phyloP scores from a whole-genome alignment of 2,797 vertebrate species.

The Phoebastria nigripes region DNA sequence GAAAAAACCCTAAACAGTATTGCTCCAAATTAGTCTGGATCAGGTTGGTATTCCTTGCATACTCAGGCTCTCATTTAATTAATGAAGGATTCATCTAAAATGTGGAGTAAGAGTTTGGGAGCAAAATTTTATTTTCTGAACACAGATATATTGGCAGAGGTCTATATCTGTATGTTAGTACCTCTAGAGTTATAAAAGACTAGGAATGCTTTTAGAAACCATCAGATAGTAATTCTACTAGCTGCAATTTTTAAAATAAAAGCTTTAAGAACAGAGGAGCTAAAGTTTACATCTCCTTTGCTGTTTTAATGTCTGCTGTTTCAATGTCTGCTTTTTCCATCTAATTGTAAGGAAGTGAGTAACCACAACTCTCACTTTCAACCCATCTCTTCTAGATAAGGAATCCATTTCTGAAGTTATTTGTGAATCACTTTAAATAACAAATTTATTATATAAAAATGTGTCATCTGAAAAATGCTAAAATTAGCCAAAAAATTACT shows the following conservation, averaged over 20 bases:
- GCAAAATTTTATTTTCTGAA: background rate
- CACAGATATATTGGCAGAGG: background rate
- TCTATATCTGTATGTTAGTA: background rate
- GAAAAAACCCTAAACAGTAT: background rate
- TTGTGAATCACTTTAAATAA: background rate
- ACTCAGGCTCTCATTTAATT: background rate
- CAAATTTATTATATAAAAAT: background rate
- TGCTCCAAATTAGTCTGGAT: background rate
- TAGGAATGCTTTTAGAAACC: background rate
- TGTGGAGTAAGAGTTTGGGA: background rate
- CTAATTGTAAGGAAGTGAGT: background rate
- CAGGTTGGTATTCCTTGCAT: background rate
- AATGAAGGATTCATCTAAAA: background rate
- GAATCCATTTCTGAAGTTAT: background rate
- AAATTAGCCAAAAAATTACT: background rate
- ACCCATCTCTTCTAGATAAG: background rate
- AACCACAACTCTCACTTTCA: background rate
- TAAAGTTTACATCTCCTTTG: background rate
- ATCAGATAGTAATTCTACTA: background rate
- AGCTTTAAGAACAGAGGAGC: background rate
- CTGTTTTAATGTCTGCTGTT: background rate
- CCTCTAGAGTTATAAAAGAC: background rate
- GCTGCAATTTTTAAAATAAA: background rate
- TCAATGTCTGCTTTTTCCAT: background rate
- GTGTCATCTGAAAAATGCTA: background rate